A percentile compares a stretch with the other conserved stretches of the same genome.
Evolutionary conservation across 2,113 vertebrate species (phyloP).

Genomic region (Phainopepla nitens): DNA sequence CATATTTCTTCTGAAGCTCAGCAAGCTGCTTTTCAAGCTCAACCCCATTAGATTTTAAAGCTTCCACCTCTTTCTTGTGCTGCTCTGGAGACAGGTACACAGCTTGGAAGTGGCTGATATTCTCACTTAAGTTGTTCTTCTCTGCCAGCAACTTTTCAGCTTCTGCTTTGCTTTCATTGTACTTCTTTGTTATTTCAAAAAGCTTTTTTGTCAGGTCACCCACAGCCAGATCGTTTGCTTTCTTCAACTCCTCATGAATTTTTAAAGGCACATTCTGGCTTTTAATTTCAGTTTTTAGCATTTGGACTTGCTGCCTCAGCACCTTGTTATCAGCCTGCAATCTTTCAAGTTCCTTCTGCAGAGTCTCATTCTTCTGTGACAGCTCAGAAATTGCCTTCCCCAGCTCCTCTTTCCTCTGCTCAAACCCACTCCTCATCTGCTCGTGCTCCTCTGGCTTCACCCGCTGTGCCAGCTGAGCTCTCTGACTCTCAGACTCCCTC

Average conservation of each 20-base stretch:
- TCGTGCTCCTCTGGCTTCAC: conserved; percentile 78
- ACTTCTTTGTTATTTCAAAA: conserved; percentile 77
- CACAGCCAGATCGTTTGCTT: conserved; percentile 69
- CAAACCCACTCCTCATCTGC: conserved; percentile 70
- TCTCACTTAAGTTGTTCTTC: conserved; percentile 72
- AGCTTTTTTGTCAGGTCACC: conserved; percentile 85
- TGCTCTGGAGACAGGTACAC: conserved; percentile 71
- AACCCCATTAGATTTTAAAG: conserved; percentile 66
- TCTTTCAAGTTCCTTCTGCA: conserved; percentile 83
- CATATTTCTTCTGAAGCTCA: conserved; percentile 67
- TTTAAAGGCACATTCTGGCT: conserved; percentile 79
- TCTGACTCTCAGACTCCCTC: conserved; percentile 72
- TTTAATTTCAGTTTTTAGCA: conserved; percentile 79
- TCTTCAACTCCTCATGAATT: conserved; percentile 81
- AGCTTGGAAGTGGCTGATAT: conserved; percentile 67
- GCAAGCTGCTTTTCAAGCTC: conserved; percentile 76
- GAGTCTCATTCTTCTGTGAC: conserved; percentile 75
- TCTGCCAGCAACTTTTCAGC: conserved; percentile 77
- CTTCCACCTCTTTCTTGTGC: conserved; percentile 71
- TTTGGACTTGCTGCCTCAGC: conserved; percentile 82
- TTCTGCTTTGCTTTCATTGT: conserved; percentile 77
- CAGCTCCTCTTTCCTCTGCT: conserved; percentile 75
- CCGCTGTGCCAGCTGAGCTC: conserved; percentile 9
- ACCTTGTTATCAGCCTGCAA: conserved; percentile 73
- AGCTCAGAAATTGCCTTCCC: conserved; percentile 78